A percentile compares a stretch with the other conserved stretches of the same genome.
Conservation (phyloP, 2,888 invertebrate species). For the Cantharis rustica region DNA sequence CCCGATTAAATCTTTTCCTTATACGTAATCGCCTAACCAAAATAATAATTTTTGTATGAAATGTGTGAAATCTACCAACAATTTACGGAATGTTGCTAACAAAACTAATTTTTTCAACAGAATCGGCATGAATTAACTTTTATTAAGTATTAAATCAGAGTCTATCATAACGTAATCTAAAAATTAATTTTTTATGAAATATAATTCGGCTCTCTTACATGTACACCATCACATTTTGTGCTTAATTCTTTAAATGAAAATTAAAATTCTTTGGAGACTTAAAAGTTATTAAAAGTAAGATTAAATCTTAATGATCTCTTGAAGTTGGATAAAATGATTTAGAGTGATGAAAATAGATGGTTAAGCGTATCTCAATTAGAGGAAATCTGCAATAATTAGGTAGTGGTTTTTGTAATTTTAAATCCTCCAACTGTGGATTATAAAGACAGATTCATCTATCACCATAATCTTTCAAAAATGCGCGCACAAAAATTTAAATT, state of each 20-base stretch:
- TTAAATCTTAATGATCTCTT: slow-evolving; percentile 7
- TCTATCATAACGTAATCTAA: background rate
- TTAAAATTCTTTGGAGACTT: slow-evolving; percentile 8
- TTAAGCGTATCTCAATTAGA: slow-evolving; percentile 4
- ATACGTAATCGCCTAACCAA: slow-evolving; percentile 6
- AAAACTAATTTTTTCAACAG: background rate
- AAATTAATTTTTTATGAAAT: background rate
- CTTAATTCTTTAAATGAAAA: slow-evolving; percentile 2
- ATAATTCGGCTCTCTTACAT: background rate
- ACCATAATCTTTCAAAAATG: background rate
- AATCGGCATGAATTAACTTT: background rate
- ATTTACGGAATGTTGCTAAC: background rate
- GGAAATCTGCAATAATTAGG: background rate
- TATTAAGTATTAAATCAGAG: background rate
- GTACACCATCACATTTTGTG: background rate
- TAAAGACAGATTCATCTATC: background rate
- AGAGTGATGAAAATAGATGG: background rate
- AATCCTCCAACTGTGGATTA: background rate
- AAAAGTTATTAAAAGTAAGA: slow-evolving; percentile 3
- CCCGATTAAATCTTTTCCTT: slow-evolving; percentile 8
- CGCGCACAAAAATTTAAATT: too few relatives aligned
- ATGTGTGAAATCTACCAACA: slow-evolving; percentile 5
- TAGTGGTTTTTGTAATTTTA: too few relatives aligned
- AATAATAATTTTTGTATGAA: slow-evolving; percentile 5
- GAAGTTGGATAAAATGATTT: slow-evolving; percentile 3